A percentile compares a stretch with the other conserved stretches of the same genome.
Conservation (phyloP, 2,113 vertebrate species). For the Neomonachus schauinslandi region DNA sequence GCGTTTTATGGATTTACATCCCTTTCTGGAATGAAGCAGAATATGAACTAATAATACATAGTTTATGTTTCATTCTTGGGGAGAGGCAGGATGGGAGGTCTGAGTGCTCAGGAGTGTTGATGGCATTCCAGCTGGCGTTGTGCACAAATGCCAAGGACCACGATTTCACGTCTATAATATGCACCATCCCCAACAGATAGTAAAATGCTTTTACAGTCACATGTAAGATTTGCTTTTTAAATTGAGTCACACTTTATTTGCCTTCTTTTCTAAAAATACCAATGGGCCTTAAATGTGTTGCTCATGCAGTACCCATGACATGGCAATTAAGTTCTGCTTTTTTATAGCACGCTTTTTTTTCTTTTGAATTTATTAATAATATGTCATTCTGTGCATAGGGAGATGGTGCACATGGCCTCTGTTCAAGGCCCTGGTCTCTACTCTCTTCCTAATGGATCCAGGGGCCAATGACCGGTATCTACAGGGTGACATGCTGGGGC, state of each 20-base stretch:
- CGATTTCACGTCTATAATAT: constrained; percentile 47
- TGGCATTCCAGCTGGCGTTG: constrained; percentile 43
- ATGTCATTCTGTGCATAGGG: neutral
- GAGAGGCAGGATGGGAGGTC: constrained; percentile 44
- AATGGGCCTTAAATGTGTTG: neutral
- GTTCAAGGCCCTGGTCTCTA: neutral
- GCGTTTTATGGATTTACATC: constrained; percentile 29
- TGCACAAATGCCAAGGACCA: neutral
- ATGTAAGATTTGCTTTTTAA: constrained; percentile 55
- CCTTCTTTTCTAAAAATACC: constrained; percentile 64
- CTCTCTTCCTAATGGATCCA: neutral
- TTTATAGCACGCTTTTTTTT: neutral
- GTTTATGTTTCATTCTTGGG: neutral
- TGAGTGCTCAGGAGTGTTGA: neutral
- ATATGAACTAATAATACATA: constrained; percentile 29
- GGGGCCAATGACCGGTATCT: neutral
- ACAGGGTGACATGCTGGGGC: neutral
- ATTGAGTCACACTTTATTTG: constrained; percentile 56
- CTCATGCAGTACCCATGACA: neutral
- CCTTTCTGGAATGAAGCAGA: constrained; percentile 32
- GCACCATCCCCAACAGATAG: constrained; percentile 23
- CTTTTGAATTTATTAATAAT: neutral
- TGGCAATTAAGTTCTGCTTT: neutral
- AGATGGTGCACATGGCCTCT: neutral
- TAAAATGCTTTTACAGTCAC: constrained; percentile 39